Conservation (phyloP, 2,113 vertebrate species). For the Callipepla squamata region DNA sequence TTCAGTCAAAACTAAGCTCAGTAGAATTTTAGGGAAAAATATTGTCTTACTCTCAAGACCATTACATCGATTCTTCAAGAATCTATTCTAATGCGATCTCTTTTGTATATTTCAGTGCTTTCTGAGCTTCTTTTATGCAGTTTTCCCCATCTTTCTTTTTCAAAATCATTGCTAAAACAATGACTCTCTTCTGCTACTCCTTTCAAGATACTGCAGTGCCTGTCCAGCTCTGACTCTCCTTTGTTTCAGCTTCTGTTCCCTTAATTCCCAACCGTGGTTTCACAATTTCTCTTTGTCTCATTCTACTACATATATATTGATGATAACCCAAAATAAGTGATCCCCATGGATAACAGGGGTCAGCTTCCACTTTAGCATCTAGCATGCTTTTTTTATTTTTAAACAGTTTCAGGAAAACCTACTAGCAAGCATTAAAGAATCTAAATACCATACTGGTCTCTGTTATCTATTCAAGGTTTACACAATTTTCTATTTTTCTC, state of each 20-base stretch:
- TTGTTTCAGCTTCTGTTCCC: background rate
- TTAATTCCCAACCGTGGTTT: background rate
- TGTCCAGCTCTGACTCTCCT: background rate
- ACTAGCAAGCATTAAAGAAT: background rate
- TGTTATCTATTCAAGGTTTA: background rate
- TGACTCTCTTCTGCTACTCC: background rate
- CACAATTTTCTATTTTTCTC: background rate
- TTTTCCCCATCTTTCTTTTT: background rate
- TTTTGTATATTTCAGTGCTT: background rate
- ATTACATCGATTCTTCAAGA: slow-evolving; percentile 4
- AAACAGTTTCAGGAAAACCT: background rate
- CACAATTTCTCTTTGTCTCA: background rate
- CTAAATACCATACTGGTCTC: fast-evolving
- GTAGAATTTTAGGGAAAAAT: slow-evolving; percentile 48
- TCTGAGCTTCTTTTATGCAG: background rate
- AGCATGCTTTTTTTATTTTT: background rate
- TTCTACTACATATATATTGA: background rate
- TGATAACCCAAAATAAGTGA: background rate
- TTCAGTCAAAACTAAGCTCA: slow-evolving; percentile 30
- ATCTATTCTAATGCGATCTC: background rate
- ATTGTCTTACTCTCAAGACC: slow-evolving; percentile 1
- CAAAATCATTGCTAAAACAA: background rate
- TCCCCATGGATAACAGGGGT: background rate
- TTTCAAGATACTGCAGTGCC: background rate
- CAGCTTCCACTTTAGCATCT: background rate